Percentiles rank a stretch among this genome's conserved stretches.
These are phyloP conservation scores for Cathartes aura DNA, from an alignment of 2,113 vertebrate species.

Conservation along the genomic window DNA sequence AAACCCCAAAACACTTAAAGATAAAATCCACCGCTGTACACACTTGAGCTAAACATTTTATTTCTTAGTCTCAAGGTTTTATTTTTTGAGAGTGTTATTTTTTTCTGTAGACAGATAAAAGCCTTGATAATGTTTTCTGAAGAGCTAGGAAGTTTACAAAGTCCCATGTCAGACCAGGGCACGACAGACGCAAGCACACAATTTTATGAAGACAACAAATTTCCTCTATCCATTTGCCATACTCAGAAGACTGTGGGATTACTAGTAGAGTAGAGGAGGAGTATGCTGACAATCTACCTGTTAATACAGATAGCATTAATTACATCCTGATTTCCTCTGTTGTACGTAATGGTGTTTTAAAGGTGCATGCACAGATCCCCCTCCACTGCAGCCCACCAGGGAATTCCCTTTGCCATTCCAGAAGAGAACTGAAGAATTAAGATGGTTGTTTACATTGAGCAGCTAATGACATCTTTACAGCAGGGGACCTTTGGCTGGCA, in stretches of 20 bases:
- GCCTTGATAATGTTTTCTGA: background rate
- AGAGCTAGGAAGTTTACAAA: background rate
- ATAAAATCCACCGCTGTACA: background rate
- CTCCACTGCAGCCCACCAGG: background rate
- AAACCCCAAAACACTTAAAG: background rate
- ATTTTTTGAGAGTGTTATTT: background rate
- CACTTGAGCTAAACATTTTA: background rate
- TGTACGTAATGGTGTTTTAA: background rate
- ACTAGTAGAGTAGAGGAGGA: background rate
- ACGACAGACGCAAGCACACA: background rate
- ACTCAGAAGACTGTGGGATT: background rate
- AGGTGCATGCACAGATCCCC: background rate
- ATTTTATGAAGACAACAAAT: background rate
- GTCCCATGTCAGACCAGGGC: background rate
- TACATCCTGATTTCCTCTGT: background rate
- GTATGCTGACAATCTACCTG: background rate
- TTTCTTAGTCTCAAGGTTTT: background rate
- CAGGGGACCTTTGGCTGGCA: background rate
- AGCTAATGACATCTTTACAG: background rate
- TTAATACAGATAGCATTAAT: background rate
- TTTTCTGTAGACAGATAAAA: background rate
- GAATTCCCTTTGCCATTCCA: background rate
- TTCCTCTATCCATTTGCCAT: background rate
- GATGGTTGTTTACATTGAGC: rapidly evolving
- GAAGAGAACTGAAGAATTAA: background rate